Base-by-base conservation (phyloP, 2,797 vertebrate genomes). In the Valencia hispanica region DNA sequence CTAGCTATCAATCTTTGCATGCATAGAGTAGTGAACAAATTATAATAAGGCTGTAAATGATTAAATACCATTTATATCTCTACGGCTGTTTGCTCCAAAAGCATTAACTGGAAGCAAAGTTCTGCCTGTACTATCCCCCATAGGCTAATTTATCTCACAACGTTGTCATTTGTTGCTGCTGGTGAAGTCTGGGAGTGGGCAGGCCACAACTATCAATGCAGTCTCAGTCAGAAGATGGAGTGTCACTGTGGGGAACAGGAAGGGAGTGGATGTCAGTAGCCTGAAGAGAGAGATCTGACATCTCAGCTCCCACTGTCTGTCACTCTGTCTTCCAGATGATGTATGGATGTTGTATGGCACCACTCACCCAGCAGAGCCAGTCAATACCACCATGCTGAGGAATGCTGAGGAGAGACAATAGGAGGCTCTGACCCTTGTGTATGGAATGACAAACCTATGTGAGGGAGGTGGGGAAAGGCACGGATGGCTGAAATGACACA, bases 231-330 rank as follows among this genome's bases (percentile, higher is more conserved):
- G 82, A 84, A 87, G 88, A 89, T 77, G 75, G 83, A 87, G 78
- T 74, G 86, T 88, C 81, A 70, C 70, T 79, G 84, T 84, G 79
- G 75, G 78, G 83, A 91, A 81, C 75, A 87, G 87, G 89, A 89
- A 83, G 84, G 75, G 87, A 89, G 87, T 86, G 85, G 80, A 87
- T 87, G 91, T 91, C 88, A 87, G 80, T 75, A 75, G 86, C 87
- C 85, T 86, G 85, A 84, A 86, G 90, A 88, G 86, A 87, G 88
- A 82, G 66, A 88, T 83, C 83, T 90, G 89, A 93, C 91, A 86
- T 87, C 88, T 91, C 84, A 82, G 87, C 91, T 91, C 93, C 90
- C 90, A 84, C 91, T 87, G 93, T 93, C 92, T 92, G 93, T 91
- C 93, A 92, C 71, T 85, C 87, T 81, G 88, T 80, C 86, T 76